Evolutionary conservation across 2,113 vertebrate genomes (phyloP), one percentile per base, ranked within the genome.

Genomic region (Rana temporaria): DNA sequence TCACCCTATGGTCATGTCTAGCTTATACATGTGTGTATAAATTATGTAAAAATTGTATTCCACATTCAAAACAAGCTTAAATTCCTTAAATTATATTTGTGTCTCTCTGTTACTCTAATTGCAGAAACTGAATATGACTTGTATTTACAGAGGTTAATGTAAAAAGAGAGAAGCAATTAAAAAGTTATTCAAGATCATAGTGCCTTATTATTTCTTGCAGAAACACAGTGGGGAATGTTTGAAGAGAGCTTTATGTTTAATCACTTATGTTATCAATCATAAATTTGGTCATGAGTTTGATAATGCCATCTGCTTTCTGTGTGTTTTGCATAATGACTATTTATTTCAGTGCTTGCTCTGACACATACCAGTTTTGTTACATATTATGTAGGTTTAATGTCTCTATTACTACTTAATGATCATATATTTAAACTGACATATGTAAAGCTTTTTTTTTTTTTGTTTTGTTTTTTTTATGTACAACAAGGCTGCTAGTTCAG

Each of bases 121-220:
- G 68, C 80, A 80, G 82, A 69, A 82, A 79, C 42, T 76, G 30
- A 84, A 79, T 77, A 78, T 85, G 74, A 76, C 59, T 19, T 87
- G 89, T 87, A 86, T 88, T 88, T 86, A 87, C 84, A 90, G 81
- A 89, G 86, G 87, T 91, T 92, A 91, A 90, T 90, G 89, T 85
- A 78, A 89, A 85, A 69, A 74, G 69, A 84, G 88, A 89, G 87
- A 84, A 87, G 85, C 88, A 90, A 89, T 91, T 90, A 87, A 86
- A 90, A 79, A 83, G 87, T 88, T 69, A 62, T 56, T 34, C n/a
- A 55, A 63, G 15, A 62, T 71, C 11, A 18, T 32, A 53, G 20
- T 62, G 67, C 71, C 30, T 81, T 68, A 62, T 81, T 81, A 53
- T n/a, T 24, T 48, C 14, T 62, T 62, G 66, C 56, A 52, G 66